Base-by-base conservation (phyloP, 2,888 invertebrate genomes). In the Drosophila paranaensis region DNA sequence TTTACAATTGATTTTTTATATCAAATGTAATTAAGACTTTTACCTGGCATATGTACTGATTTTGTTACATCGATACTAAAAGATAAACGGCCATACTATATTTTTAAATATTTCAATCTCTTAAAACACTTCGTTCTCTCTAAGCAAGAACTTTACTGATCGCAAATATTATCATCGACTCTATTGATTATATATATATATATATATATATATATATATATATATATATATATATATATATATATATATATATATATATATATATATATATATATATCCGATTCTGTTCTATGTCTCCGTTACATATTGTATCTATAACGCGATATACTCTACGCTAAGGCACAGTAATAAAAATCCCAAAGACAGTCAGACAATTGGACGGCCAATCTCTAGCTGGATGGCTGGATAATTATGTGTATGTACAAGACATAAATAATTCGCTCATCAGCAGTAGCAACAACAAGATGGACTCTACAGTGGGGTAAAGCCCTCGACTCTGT, bases 381-480 rank as follows among this genome's bases (percentile, higher is more conserved):
- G 56, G 82, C 39, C 60, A 51, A 70, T 60, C 39, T 65, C 50
- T 43, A 42, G 62, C 27, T 69, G 66, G 42, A 51, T 74, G 70
- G 66, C 63, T 77, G 71, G 89, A 83, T 89, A 84, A 84, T 84
- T 88, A 84, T 84, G 89, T 89, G 79, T 89, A 89, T 48, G 72
- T 78, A 89, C 89, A 87, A 83, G 73, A 83, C 70, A 87, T 84
- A 89, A 84, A 89, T 89, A 84, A 84, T 89, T 84, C 74, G 84
- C 81, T 81, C 79, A 73, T 68, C 80, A 75, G 51, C 71, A 69
- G 55, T 82, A 70, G 57, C 73, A 79, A 48, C 54, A 78, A 40
- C 46, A 76, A 56, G 25, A 64, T 20, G 61, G 35, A 2, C 48
- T 30, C 58, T 1, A 58, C 40, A 42, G 56, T 58, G 58, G 39